phyloP scores from a whole-genome alignment of 2,113 vertebrate genomes.

The Dinomys branickii region DNA sequence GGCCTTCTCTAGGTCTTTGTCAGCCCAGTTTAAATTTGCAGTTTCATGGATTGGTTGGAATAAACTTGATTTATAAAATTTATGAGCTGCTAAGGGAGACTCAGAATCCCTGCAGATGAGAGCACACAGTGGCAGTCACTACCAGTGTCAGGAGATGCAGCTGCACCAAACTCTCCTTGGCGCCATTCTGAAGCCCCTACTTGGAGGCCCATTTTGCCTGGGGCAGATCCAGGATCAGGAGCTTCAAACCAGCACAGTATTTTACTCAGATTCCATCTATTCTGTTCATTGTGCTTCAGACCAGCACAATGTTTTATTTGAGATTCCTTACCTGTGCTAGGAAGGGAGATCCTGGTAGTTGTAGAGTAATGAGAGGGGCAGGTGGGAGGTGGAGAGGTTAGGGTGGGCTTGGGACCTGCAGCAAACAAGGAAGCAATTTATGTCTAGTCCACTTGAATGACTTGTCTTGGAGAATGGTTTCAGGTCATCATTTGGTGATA shows the following conservation, averaged over 20 bases:
- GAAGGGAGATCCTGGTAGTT: not conserved
- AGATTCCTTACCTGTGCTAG: not conserved
- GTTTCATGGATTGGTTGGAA: slow-evolving; percentile 84
- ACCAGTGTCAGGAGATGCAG: not conserved
- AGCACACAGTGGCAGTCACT: not conserved
- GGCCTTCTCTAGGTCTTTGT: slow-evolving; percentile 68
- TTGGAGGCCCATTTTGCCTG: not conserved
- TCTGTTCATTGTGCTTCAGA: not conserved
- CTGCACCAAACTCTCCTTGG: not conserved
- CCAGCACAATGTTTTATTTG: not conserved
- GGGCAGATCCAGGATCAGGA: not conserved
- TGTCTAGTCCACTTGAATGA: not conserved
- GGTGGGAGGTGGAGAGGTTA: not conserved
- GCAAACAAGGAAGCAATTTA: not conserved
- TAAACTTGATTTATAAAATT: slow-evolving; percentile 81
- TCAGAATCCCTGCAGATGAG: not conserved
- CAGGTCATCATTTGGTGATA: not conserved
- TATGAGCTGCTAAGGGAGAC: slow-evolving; percentile 71
- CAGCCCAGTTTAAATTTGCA: slow-evolving; percentile 78
- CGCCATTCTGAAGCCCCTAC: not conserved
- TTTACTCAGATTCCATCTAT: too few relatives aligned
- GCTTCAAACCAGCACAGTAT: not conserved
- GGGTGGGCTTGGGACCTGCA: not conserved
- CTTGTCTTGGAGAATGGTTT: not conserved
- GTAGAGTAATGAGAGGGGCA: not conserved